These are phyloP conservation scores for Vandiemenella viatica DNA, from an alignment of 2,888 invertebrate species.

Conservation along the genomic window DNA sequence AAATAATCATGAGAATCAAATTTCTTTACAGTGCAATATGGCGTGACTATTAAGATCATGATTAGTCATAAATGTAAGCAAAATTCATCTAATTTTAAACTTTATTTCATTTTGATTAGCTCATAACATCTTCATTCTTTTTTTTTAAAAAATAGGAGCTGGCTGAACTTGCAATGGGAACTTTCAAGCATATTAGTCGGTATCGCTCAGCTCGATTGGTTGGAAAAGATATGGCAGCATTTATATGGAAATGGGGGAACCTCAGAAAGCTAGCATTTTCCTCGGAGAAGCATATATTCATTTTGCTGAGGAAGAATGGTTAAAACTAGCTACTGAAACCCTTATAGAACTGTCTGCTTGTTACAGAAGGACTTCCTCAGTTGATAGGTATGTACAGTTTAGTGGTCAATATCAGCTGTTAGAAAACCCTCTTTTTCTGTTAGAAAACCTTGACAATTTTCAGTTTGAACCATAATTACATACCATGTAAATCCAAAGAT, in stretches of 20 bases:
- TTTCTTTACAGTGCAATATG: too few relatives aligned
- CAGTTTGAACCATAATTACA: too few relatives aligned
- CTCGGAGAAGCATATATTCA: slow-evolving; percentile 73
- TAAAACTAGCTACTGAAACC: slow-evolving; percentile 64
- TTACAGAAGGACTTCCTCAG: too few relatives aligned
- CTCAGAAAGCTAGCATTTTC: slow-evolving; percentile 79
- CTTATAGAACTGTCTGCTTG: slow-evolving; percentile 71
- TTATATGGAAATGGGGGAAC: slow-evolving; percentile 77
- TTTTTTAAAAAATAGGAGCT: slow-evolving; percentile 41
- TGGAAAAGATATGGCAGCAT: slow-evolving; percentile 76
- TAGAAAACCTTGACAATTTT: too few relatives aligned
- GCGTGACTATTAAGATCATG: neutral
- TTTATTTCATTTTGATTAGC: neutral
- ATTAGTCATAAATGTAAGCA: neutral
- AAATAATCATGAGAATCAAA: too few relatives aligned
- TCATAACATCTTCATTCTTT: neutral
- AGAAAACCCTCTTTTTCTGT: too few relatives aligned
- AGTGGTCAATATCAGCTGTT: neutral
- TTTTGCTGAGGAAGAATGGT: slow-evolving; percentile 80
- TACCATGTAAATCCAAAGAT: too few relatives aligned
- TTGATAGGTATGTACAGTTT: too few relatives aligned
- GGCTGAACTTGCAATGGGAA: slow-evolving; percentile 81
- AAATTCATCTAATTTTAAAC: too few relatives aligned
- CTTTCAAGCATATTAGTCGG: slow-evolving; percentile 84
- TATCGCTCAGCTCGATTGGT: slow-evolving; percentile 72